These are phyloP conservation scores for Labia minor DNA, from an alignment of 2,888 invertebrate species.

Conservation along the genomic window DNA sequence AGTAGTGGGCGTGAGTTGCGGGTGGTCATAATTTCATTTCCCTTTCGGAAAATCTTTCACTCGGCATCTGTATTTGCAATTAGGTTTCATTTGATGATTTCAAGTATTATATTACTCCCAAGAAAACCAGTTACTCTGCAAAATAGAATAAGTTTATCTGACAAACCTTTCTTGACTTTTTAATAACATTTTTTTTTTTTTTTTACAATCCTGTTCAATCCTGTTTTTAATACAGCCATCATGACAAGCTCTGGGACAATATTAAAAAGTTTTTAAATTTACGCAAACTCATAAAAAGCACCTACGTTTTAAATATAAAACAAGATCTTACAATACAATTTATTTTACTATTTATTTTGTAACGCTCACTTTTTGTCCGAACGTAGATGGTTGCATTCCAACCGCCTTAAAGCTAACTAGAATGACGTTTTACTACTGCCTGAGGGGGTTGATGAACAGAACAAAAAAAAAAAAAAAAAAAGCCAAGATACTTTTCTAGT, in stretches of 20 bases:
- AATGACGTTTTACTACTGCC: not conserved
- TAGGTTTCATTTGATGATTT: too few species aligned
- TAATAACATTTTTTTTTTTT: not conserved
- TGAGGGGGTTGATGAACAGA: not conserved
- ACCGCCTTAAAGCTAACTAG: not conserved
- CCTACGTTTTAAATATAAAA: constrained; percentile 2
- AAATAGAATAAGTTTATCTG: too few species aligned
- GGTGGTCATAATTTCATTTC: too few species aligned
- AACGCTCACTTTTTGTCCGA: not conserved
- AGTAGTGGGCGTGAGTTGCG: too few species aligned
- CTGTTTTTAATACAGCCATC: not conserved
- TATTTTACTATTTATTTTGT: not conserved
- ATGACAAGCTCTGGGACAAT: not conserved
- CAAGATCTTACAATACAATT: constrained; percentile 7
- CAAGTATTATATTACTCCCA: too few species aligned
- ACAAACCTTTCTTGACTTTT: not conserved
- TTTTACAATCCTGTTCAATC: not conserved
- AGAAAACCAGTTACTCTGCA: too few species aligned
- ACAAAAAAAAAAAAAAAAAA: not conserved
- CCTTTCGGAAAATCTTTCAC: too few species aligned
- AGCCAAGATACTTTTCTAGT: not conserved
- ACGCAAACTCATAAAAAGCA: not conserved
- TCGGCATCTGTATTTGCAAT: too few species aligned
- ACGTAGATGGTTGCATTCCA: not conserved
- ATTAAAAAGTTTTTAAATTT: constrained; percentile 7